A percentile compares a stretch with the other conserved stretches of the same genome.
These are phyloP conservation scores for Drosophila bocki DNA, from an alignment of 1,140 invertebrate species.

Conservation along the genomic window DNA sequence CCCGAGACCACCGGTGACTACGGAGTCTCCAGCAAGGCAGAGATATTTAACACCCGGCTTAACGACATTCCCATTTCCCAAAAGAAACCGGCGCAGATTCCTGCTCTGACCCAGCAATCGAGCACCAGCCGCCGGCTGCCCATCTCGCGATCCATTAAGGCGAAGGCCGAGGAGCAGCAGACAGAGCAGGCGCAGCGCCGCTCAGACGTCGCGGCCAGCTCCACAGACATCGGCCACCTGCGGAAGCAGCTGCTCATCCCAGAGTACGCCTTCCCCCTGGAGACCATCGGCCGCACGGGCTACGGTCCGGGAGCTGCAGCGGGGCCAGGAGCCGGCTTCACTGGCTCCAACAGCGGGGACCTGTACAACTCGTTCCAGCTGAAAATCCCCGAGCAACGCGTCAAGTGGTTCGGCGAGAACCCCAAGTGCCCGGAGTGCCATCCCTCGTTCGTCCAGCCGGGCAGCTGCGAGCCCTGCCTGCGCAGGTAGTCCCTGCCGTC, in stretches of 20 bases:
- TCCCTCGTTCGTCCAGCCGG: constrained; percentile 87
- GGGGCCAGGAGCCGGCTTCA: background rate
- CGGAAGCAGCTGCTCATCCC: constrained; percentile 85
- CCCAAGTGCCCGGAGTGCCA: constrained; percentile 87
- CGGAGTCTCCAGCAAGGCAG: constrained; percentile 35
- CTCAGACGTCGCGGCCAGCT: constrained; percentile 45
- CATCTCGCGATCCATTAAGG: constrained; percentile 71
- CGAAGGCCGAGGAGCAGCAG: constrained; percentile 59
- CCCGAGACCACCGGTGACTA: constrained; percentile 68
- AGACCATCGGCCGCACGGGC: constrained; percentile 86
- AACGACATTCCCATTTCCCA: constrained; percentile 54
- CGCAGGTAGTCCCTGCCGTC: constrained; percentile 64
- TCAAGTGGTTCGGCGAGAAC: constrained; percentile 87
- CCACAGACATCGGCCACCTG: constrained; percentile 71
- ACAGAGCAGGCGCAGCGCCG: constrained; percentile 51
- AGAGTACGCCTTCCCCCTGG: constrained; percentile 87
- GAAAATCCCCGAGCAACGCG: constrained; percentile 85
- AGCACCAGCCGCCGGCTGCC: constrained; percentile 53
- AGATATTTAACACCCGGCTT: constrained; percentile 49
- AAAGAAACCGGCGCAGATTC: constrained; percentile 6
- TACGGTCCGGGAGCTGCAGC: constrained; percentile 79
- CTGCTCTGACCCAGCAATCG: constrained; percentile 11
- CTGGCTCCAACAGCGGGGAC: constrained; percentile 75
- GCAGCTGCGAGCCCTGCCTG: constrained; percentile 87
- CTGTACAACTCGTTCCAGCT: constrained; percentile 87